Percentiles rank a stretch among this genome's conserved stretches.
phyloP scores from a whole-genome alignment of 2,113 vertebrate species.

The Pyrgilauda ruficollis region DNA sequence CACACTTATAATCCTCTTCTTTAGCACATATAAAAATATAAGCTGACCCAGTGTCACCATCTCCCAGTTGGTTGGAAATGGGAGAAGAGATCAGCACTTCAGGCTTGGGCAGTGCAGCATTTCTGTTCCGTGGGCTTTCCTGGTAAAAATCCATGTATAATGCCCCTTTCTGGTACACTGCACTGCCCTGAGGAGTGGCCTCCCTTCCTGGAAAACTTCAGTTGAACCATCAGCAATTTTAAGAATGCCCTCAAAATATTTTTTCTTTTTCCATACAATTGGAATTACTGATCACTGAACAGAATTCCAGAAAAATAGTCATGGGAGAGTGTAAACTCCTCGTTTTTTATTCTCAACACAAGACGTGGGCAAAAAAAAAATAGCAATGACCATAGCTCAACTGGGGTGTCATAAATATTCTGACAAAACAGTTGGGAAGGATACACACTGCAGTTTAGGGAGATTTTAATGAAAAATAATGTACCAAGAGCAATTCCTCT shows the following conservation, averaged over 20 bases:
- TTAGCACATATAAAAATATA: background rate
- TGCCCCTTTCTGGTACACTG: background rate
- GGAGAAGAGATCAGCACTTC: background rate
- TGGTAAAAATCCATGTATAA: background rate
- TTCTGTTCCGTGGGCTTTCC: background rate
- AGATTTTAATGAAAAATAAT: conserved; percentile 41
- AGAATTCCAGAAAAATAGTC: background rate
- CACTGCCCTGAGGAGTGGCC: background rate
- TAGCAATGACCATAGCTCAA: background rate
- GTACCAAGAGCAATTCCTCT: conserved; percentile 2
- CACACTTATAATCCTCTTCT: background rate
- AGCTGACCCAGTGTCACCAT: background rate
- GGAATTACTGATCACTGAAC: background rate
- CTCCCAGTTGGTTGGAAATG: background rate
- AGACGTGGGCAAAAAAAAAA: background rate
- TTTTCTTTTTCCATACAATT: background rate
- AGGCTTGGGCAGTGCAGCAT: background rate
- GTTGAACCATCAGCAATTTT: background rate
- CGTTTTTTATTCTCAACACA: background rate
- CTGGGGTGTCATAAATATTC: background rate
- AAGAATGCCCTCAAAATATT: background rate
- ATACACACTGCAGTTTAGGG: background rate
- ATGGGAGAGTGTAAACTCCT: background rate
- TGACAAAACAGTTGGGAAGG: background rate
- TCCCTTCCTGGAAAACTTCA: background rate